Evolutionary conservation across 2,888 invertebrate genomes (phyloP), one percentile per base, ranked within the genome.

Genomic region (Tenthredo scrophulariae): DNA sequence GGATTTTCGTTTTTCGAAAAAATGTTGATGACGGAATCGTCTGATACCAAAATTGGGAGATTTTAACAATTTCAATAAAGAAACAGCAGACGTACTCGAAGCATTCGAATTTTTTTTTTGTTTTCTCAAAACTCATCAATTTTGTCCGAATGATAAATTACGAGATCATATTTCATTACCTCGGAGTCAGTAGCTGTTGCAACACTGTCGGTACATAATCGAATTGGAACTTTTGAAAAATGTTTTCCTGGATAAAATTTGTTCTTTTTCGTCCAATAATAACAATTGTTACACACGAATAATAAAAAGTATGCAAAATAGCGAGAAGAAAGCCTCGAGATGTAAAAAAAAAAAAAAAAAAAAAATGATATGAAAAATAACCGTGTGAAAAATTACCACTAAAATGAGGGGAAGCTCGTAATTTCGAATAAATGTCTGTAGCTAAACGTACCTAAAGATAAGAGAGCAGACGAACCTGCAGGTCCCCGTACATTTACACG

Each of bases 351-450:
- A 75, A 10, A 13, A 10, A n/a, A 10, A 75, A 43, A 46, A 75
- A 46, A 43, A 13, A 43, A 26, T 43, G 46, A n/a, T 46, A 43
- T 22, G n/a, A n/a, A 13, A 75, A 43, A 46, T 43, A 40, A 75
- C 4, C n/a, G 37, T 37, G 70, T 70, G 46, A 75, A n/a, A 40
- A 72, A n/a, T 40, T 40, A 33, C 9, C 2, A 18, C 33, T 10
- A 37, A 40, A 29, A 37, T 10, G 37, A n/a, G 26, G 33, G 50
- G 18, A 10, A 58, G n/a, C n/a, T 79, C 86, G 79, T 77, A 83
- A 54, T 22, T 15, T 15, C 77, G 43, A 33, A 37, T 43, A 40
- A 58, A 86, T 80, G 72, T 65, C 58, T 33, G n/a, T 33, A 37
- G 58, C 75, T 26, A 75, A 70, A 33, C 70, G 33, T 33, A 37